phyloP scores from a whole-genome alignment of 2,113 vertebrate species.

The Phyllopteryx taeniolatus region DNA sequence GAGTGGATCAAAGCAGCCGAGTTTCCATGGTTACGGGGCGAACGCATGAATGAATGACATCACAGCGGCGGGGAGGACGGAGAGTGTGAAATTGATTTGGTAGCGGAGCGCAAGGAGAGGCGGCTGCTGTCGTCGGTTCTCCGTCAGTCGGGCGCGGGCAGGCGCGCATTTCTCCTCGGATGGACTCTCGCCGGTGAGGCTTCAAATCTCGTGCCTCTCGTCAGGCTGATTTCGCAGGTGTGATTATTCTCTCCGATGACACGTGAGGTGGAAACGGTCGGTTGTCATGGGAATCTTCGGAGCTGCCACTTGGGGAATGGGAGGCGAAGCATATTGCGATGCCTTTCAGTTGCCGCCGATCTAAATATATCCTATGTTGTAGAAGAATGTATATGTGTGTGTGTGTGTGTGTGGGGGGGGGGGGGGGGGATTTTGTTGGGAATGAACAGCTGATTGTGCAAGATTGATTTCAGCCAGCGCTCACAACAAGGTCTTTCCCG shows the following conservation, averaged over 20 bases:
- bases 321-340: conserved; percentile 51
- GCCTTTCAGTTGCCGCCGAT: conserved; percentile 54
- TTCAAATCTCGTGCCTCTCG: background rate
- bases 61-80: conserved; percentile 82
- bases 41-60: conserved; percentile 93
- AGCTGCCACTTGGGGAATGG: conserved; percentile 26
- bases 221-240: background rate
- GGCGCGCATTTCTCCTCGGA: conserved; percentile 69
- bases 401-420: background rate
- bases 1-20: conserved; percentile 75
- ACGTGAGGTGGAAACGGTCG: conserved; percentile 5
- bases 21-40: conserved; percentile 88
- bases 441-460: conserved; percentile 55
- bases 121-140: conserved; percentile 49
- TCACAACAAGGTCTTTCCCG: background rate
- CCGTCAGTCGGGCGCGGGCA: conserved; percentile 56
- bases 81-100: conserved; percentile 95
- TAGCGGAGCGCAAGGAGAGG: conserved; percentile 71
- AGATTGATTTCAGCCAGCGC: background rate
- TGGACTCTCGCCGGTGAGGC: conserved; percentile 74
- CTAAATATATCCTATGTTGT: conserved; percentile 58
- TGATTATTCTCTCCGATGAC: conserved; percentile 13
- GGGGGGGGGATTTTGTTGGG: background rate
- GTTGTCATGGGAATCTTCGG: conserved; percentile 28
- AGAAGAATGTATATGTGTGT: conserved; percentile 49